Conservation (phyloP, 2,797 vertebrate species). For the Acanthopagrus latus region DNA sequence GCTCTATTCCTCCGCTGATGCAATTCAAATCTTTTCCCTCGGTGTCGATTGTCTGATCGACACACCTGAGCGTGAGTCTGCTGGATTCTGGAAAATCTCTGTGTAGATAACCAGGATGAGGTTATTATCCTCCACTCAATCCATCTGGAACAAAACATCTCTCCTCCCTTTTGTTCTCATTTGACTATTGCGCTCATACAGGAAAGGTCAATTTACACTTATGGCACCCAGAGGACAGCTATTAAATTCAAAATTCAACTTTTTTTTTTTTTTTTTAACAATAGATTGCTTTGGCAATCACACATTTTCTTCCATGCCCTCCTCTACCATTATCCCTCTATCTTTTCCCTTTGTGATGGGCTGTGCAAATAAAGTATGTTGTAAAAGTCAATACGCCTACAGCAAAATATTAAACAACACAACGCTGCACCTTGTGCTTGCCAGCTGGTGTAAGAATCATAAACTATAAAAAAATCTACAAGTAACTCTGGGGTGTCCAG, state of each 20-base stretch:
- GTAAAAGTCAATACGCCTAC: not conserved
- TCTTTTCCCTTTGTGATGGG: slow-evolving; percentile 28
- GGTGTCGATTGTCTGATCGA: slow-evolving; percentile 56
- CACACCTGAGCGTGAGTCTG: slow-evolving; percentile 39
- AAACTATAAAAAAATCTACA: not conserved
- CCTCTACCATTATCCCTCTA: not conserved
- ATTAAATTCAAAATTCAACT: slow-evolving; percentile 18
- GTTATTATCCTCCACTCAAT: slow-evolving; percentile 55
- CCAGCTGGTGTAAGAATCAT: slow-evolving; percentile 8
- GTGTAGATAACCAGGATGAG: slow-evolving; percentile 47
- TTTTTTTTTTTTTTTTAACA: slow-evolving; percentile 31
- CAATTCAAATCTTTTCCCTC: slow-evolving; percentile 63
- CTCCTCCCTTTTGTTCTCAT: slow-evolving; percentile 55
- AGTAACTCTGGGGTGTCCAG: not conserved
- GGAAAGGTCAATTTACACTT: slow-evolving; percentile 59
- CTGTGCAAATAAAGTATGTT: slow-evolving; percentile 14
- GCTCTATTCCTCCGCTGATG: slow-evolving; percentile 41
- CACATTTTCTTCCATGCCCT: slow-evolving; percentile 11
- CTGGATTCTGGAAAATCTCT: slow-evolving; percentile 59
- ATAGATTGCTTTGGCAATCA: slow-evolving; percentile 35
- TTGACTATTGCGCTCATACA: slow-evolving; percentile 52
- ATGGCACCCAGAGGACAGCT: slow-evolving; percentile 45
- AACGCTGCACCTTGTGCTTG: slow-evolving; percentile 3
- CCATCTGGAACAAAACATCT: slow-evolving; percentile 56
- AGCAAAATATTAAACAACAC: slow-evolving; percentile 22